Evolutionary conservation across 2,113 vertebrate genomes (phyloP), one percentile per base, ranked within the genome.

Genomic region (Aramus guarauna): DNA sequence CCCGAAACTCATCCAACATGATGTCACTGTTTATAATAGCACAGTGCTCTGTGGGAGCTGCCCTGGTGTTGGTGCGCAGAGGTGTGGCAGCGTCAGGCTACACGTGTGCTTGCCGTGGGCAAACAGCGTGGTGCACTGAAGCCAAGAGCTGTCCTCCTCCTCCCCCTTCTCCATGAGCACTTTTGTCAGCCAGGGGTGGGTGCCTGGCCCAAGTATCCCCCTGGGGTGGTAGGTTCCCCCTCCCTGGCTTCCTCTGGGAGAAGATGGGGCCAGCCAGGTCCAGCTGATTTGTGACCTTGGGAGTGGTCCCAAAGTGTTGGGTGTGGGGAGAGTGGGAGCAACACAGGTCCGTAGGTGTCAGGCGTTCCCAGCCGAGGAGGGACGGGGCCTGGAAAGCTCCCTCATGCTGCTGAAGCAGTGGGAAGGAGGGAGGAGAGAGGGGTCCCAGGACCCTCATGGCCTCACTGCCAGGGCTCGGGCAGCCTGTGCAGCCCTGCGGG

Each of bases 321-420:
- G 37, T 59, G 48, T 67, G 34, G 6, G 8, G 36, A 37, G 6
- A 50, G 17, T 7, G 0, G 34, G 24, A 53, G 41, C 1, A 4
- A 55, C 34, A 6, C 15, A 39, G 14, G 27, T 45, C 39, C 83
- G 12, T 83, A 58, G 20, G 5, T 83, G 18, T 56, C 63, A 47
- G 58, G 34, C 52, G 59, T 84, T 85, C 79, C 36, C 36, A n/a
- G 9, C 22, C 39, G 22, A 74, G 43, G 43, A 75, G 7, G 9
- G 7, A 20, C 11, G 15, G 73, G 77, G 39, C 39, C 2, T 6
- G 27, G 30, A 86, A 79, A 92, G 5, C n/a, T 94, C 34, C 55
- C 8, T 1, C 0, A 0, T 48, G 36, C 32, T 64, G 20, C 39
- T 74, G 66, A 72, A 72, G 37, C 37, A 36, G 30, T 9, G 0